These are phyloP conservation scores for Trogon surrucura DNA, from an alignment of 2,113 vertebrate genomes.

Conservation along the genomic window DNA sequence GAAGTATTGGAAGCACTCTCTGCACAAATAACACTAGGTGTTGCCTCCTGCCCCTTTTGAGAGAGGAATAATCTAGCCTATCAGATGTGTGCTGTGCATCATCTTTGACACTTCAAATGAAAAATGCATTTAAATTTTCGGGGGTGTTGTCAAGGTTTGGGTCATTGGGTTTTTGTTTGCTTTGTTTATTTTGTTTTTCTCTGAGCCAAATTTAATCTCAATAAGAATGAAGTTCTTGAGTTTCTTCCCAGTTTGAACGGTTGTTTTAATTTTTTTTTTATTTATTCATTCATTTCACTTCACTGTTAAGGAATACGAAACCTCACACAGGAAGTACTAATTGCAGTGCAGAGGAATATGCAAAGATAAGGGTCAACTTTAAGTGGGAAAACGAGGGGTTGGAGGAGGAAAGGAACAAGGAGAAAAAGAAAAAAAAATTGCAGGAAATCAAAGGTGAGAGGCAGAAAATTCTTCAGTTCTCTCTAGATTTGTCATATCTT, in stretches of 20 bases:
- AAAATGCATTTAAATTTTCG: not conserved
- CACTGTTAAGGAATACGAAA: not conserved
- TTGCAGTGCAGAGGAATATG: not conserved
- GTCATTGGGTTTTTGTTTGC: no score
- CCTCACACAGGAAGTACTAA: not conserved
- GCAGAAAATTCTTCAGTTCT: not conserved
- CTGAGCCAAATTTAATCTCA: not conserved
- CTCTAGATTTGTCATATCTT: not conserved
- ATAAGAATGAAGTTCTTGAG: not conserved
- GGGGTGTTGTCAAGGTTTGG: not conserved
- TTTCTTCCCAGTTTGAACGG: not conserved
- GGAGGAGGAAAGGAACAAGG: not conserved
- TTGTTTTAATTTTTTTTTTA: not conserved
- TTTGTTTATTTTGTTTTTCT: not conserved
- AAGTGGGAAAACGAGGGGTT: fast-evolving
- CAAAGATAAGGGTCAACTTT: not conserved
- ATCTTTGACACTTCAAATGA: not conserved
- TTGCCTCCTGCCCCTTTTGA: not conserved
- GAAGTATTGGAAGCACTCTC: not conserved
- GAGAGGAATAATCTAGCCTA: not conserved
- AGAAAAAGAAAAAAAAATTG: not conserved
- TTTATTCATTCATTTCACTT: not conserved
- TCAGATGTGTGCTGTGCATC: not conserved
- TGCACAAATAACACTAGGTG: not conserved
- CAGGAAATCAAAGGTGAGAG: not conserved